These are phyloP conservation scores for Platorchestia sp. DNA, from an alignment of 1,140 invertebrate species.

Conservation along the genomic window DNA sequence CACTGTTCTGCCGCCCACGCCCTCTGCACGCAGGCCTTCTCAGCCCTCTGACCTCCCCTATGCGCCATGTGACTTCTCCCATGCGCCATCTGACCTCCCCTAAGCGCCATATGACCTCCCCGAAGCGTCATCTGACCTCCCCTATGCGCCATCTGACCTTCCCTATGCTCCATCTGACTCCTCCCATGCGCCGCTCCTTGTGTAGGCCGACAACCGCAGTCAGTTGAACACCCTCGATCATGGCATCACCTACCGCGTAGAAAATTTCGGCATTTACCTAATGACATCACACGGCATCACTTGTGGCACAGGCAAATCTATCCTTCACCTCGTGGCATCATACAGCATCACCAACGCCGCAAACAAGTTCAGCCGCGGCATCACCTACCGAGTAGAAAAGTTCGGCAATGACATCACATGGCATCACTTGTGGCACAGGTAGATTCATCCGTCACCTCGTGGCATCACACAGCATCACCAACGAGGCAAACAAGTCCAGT, in stretches of 20 bases:
- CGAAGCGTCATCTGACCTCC: neutral
- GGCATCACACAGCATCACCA: no score
- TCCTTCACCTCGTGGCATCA: neutral
- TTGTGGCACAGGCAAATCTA: neutral
- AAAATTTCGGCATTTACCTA: no score
- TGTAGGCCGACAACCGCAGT: neutral
- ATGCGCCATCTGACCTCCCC: neutral
- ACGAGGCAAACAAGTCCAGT: no score
- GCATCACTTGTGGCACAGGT: neutral
- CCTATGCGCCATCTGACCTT: no score
- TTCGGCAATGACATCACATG: no score
- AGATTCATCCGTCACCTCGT: neutral
- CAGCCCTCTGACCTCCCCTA: neutral
- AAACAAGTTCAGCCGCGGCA: no score
- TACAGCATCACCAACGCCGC: no score
- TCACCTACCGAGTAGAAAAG: no score
- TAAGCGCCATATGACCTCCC: no score
- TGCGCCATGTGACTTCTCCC: no score
- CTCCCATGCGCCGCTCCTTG: neutral
- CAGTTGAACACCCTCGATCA: neutral
- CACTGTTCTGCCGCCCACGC: neutral
- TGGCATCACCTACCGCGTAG: no score
- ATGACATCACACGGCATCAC: neutral
- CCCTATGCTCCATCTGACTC: no score
- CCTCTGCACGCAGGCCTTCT: neutral